Percentiles rank a stretch among this genome's conserved stretches.
phyloP scores from a whole-genome alignment of 2,888 invertebrate species.

The Graphium colonna region DNA sequence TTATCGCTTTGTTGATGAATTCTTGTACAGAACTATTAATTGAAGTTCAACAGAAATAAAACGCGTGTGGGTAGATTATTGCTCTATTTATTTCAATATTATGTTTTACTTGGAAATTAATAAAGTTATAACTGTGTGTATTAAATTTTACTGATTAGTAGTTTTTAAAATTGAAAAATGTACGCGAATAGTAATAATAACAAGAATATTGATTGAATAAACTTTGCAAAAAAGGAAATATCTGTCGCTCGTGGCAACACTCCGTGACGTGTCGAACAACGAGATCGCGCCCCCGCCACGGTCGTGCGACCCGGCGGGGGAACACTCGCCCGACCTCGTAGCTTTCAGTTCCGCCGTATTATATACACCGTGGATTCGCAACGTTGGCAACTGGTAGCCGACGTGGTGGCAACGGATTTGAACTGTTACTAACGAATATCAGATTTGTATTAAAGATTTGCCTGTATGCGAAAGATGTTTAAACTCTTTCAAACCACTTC shows the following conservation, averaged over 20 bases:
- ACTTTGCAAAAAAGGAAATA: not conserved
- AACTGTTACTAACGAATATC: too few relatives aligned
- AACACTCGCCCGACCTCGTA: conserved; percentile 13
- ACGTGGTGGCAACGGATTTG: not conserved
- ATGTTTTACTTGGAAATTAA: too few relatives aligned
- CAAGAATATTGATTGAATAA: not conserved
- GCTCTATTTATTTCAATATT: too few relatives aligned
- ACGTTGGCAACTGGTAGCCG: not conserved
- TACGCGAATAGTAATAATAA: not conserved
- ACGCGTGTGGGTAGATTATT: too few relatives aligned
- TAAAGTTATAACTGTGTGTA: too few relatives aligned
- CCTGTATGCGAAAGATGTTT: too few relatives aligned
- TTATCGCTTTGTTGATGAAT: too few relatives aligned
- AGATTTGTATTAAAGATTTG: too few relatives aligned
- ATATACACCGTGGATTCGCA: conserved; percentile 13
- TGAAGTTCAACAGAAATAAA: too few relatives aligned
- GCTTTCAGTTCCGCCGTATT: conserved; percentile 20
- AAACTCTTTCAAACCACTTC: too few relatives aligned
- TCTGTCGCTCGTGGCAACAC: not conserved
- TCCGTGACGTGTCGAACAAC: conserved; percentile 11
- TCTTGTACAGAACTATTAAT: too few relatives aligned
- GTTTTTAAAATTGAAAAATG: not conserved
- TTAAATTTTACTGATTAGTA: not conserved
- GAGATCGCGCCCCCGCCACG: conserved; percentile 8
- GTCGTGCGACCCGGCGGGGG: conserved; percentile 14